Conservation (phyloP, 2,113 vertebrate species). For the Electrona antarctica region DNA sequence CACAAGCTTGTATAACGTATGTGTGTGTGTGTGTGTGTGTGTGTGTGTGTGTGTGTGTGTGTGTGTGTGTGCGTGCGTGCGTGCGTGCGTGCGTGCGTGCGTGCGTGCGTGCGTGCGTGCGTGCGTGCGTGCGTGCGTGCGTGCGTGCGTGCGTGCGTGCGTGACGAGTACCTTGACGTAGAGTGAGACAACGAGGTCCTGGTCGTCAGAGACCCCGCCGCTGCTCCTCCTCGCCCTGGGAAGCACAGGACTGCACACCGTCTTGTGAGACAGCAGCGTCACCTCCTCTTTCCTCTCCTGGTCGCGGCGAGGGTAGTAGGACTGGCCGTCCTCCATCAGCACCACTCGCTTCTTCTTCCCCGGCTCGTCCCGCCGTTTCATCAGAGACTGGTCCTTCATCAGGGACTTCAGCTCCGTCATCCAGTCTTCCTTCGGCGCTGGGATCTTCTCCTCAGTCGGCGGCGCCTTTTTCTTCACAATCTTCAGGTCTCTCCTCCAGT, state of each 20-base stretch:
- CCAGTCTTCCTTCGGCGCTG: constrained; percentile 47
- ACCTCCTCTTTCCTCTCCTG: constrained; percentile 38
- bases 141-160: neutral
- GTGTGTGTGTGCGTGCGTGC: neutral
- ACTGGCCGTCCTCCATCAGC: constrained; percentile 58
- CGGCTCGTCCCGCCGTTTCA: constrained; percentile 47
- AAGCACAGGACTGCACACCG: constrained; percentile 37
- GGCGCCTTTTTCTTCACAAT: constrained; percentile 42
- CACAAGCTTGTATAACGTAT: too few relatives aligned
- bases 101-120: too few relatives aligned
- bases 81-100: too few relatives aligned
- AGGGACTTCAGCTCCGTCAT: constrained; percentile 69
- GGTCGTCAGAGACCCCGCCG: constrained; percentile 22
- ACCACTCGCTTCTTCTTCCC: constrained; percentile 70
- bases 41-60: constrained; percentile 3
- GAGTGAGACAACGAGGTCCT: constrained; percentile 85
- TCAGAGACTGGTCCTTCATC: constrained; percentile 42
- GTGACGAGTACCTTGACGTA: constrained; percentile 83
- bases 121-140: neutral
- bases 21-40: neutral
- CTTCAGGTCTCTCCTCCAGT: constrained; percentile 56
- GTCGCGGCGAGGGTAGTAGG: constrained; percentile 46
- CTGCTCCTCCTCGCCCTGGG: constrained; percentile 20
- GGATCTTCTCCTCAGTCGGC: neutral
- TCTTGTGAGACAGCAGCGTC: constrained; percentile 35